Base-by-base conservation (phyloP, 2,113 vertebrate genomes). In the Crotophaga sulcirostris region DNA sequence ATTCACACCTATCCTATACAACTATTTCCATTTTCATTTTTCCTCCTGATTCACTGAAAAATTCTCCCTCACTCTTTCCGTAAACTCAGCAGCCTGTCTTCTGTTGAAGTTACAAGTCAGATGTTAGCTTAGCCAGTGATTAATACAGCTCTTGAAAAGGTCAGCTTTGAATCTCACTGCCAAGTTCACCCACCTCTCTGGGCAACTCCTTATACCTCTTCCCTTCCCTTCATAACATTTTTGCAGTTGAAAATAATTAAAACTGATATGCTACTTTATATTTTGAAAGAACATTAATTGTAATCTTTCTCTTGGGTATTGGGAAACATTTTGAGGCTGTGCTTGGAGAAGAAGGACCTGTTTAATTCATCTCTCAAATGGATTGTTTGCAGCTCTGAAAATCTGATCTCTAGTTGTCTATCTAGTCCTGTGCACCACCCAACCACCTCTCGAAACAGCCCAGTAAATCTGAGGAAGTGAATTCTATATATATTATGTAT, bases 111-210 rank as follows among this genome's bases (percentile, higher is more conserved):
- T 93, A n/a, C 20, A 33, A 38, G 55, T 70, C 88, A 78, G 75
- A 92, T 96, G n/a, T 93, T 83, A 84, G 77, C 60, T 96, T 91
- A 88, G 75, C n/a, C 69, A 42, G 79, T 96, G 91, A 97, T 93
- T 93, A 95, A 96, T 84, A 70, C 79, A 76, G 67, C 73, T 56
- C 54, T 84, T 77, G n/a, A 36, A 96, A 96, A 96, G 90, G 93
- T 92, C 94, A 94, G 67, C 88, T 95, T 94, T 95, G 78, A 95
- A 85, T 83, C 54, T 73, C 16, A 4, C 55, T 94, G 82, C 89
- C 92, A 91, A 90, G 55, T 85, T 86, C 85, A 87, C 78, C 82
- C 85, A 84, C 83, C 60, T 92, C 56, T 38, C 17, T 44, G 52
- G 47, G 55, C 86, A 90, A n/a, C 31, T 94, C 81, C 63, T 87